A percentile compares a stretch with the other conserved stretches of the same genome.
Evolutionary conservation across 1,140 invertebrate genomes (phyloP).

Genomic region (Ips typographus): DNA sequence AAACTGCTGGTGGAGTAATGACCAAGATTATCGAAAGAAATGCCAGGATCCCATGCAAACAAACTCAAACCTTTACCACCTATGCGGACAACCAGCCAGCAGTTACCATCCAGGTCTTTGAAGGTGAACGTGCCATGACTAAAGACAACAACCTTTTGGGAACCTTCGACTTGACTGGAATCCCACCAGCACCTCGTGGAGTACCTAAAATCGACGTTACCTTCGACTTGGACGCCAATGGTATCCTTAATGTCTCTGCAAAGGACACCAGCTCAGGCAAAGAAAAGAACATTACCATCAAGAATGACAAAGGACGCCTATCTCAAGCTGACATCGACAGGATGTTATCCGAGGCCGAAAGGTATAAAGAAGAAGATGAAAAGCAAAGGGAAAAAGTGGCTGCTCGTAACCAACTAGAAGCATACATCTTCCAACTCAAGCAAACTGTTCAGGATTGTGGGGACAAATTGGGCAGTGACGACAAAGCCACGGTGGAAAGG

Average conservation of each 20-base stretch:
- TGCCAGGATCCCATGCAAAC: too few relatives aligned
- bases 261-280: conserved; percentile 57
- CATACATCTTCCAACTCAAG: conserved; percentile 55
- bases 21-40: too few relatives aligned
- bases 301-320: too few relatives aligned
- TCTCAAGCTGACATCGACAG: conserved; percentile 41
- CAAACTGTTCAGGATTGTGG: conserved; percentile 55
- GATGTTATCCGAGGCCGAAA: conserved; percentile 70
- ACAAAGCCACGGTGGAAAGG: conserved; percentile 51
- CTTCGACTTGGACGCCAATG: too few relatives aligned
- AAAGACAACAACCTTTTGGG: conserved; percentile 76
- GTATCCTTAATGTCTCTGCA: conserved; percentile 66
- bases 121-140: conserved; percentile 60
- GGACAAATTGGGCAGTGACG: conserved; percentile 51
- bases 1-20: conserved; percentile 55
- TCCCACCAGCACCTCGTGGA: conserved; percentile 57
- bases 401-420: conserved; percentile 63
- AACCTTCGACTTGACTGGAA: conserved; percentile 71
- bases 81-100: conserved; percentile 67
- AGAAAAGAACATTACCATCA: conserved; percentile 51
- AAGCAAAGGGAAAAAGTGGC: conserved; percentile 65
- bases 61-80: conserved; percentile 60
- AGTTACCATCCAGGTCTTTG: too few relatives aligned
- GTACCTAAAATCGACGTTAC: conserved; percentile 56
- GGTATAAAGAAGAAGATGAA: conserved; percentile 70